Conservation (phyloP, 2,797 vertebrate genomes). For the Smutsia gigantea region DNA sequence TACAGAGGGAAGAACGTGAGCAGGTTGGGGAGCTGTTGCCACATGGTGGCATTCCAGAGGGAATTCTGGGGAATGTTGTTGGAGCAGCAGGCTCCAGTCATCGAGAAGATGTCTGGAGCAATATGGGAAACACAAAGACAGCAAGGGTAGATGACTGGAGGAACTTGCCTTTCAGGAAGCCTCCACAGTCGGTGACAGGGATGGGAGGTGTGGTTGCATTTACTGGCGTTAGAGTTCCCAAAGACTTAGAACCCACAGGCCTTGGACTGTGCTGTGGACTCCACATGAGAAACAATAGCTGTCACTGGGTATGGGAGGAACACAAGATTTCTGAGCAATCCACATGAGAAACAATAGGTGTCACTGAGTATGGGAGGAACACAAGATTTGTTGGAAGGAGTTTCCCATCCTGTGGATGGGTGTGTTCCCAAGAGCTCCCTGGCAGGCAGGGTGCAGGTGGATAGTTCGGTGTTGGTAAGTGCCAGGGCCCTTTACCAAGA, state of each 20-base stretch:
- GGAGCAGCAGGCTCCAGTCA: background rate
- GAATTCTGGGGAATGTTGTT: background rate
- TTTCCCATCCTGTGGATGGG: background rate
- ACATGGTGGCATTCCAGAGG: background rate
- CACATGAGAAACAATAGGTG: background rate
- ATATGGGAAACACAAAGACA: background rate
- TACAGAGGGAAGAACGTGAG: background rate
- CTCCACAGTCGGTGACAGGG: background rate
- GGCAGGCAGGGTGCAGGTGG: background rate
- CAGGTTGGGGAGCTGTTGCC: background rate
- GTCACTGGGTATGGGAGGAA: background rate
- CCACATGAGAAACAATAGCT: background rate
- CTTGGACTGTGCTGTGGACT: background rate
- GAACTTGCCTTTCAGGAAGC: background rate
- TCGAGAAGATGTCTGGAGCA: background rate
- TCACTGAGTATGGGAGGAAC: background rate
- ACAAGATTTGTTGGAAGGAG: background rate
- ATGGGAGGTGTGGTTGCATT: background rate
- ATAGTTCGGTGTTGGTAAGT: background rate
- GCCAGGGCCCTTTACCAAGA: background rate
- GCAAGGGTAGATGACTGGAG: background rate
- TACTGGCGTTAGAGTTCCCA: background rate
- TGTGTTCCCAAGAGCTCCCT: background rate
- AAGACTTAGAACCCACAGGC: background rate
- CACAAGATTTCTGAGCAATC: background rate